Base-by-base conservation (phyloP, 2,888 invertebrate genomes). In the Agrilus mali region DNA sequence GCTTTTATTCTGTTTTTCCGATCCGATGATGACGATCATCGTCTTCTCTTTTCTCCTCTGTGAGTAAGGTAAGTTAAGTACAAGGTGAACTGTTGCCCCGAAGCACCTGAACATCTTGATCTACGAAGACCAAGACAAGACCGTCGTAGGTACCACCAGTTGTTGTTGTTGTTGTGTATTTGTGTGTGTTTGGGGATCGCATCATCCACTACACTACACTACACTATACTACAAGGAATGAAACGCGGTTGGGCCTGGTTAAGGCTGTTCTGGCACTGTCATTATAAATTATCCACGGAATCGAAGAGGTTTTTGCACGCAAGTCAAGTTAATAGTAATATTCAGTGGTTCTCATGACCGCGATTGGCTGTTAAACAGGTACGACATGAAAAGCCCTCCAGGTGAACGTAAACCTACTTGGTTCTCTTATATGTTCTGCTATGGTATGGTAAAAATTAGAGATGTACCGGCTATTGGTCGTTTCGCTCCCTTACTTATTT, bases 301-400 rank as follows among this genome's bases (percentile, higher is more conserved):
- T 27, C 27, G 27, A 27, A 27, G 27, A 27, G 27, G 27, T 47
- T 47, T 47, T 47, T 46, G 46, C 44, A 40, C 38, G 45, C 42
- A 36, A 46, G 44, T 42, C 45, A 40, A 47, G 45, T 43, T 47
- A 47, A 27, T 27, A 27, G 27, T 46, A 50, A 50, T 50, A 48
- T 52, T 50, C 48, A 47, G 45, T 44, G 44, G 46, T 52, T 52
- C 52, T 49, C 52, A 52, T 50, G 50, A 48, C 35, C 46, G 47
- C 50, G 47, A 51, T 53, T 53, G 52, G 53, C 46, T 53, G 51
- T 51, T 49, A 48, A 51, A 51, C 50, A 38, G 50, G 49, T 52
- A 45, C 33, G 42, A 42, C 43, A 42, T 43, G 43, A 31, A 16
- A 40, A 37, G 37, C 33, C 33, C 31, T 45, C 31, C 22, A 45